Base-by-base conservation (phyloP, 2,888 invertebrate species). In the Elaeidobius kamerunicus region DNA sequence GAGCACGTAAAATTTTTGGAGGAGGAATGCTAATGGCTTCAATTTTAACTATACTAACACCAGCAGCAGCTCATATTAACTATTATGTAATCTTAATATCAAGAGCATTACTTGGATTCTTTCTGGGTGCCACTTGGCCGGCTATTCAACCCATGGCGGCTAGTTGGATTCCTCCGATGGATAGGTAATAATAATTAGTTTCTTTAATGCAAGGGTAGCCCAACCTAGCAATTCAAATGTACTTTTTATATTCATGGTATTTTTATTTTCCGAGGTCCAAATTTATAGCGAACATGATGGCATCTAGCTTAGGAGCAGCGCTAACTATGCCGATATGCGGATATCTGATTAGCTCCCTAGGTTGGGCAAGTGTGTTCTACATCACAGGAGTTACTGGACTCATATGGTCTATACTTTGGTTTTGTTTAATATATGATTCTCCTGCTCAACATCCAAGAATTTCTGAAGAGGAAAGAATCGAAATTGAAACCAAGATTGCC, bases 81-180 rank as follows among this genome's bases (percentile, higher is more conserved):
- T 85, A 84, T 67, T 77, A 82, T 28, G 80, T 83, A 59, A 76
- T 91, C 16, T 81, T 91, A 40, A 77, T 84, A 9, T 75, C 88
- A 6, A 78, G 95, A 54, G 58, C 58, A 2, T 51, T 56, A 3
- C 38, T 58, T 12, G 73, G 72, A 7, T 72, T 71, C 65, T 73
- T 72, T 58, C 63, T 81, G 78, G 89, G 91, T 42, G 92, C 89
- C 11, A 90, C 91, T 6, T 96, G 94, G 87, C 96, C 96, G 0
- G 90, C 94, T 4, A 92, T 95, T 67, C 89, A 92, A 54, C 89
- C 92, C 3, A 85, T 97, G 81, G 91, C 92, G 30, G 90, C 93
- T 5, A 85, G 86, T 58, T 97, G 96, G 96, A 90, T 95, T 53
- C 95, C 95, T 5, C 94, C 94, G 9, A 82, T 88, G 78, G 95